Base-by-base conservation (phyloP, 2,797 vertebrate genomes). In the Vultur gryphus region DNA sequence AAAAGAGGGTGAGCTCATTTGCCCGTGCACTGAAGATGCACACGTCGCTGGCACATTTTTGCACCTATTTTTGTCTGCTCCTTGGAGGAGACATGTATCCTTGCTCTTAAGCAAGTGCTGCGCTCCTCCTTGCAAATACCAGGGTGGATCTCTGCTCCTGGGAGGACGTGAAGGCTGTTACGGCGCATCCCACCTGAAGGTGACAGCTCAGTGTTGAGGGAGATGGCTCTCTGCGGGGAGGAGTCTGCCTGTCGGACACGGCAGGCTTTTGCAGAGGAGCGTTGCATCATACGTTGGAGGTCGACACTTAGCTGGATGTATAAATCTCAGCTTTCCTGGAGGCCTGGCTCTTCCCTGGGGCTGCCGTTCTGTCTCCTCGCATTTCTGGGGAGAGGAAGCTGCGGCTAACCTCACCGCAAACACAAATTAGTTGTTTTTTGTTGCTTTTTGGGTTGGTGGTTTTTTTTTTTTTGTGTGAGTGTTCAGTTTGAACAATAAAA, bases 401-500 rank as follows among this genome's bases (percentile, higher is more conserved):
- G 49, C 0, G 0, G 76, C 75, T 84, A 84, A 85, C 80, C 71
- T 84, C 88, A 48, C 46, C 13, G 14, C 84, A 86, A 96, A 39
- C 85, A 87, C 57, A 87, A 61, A 97, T 61, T 43, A 52, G 31
- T 23, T 67, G 59, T 0, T 16, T 41, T 84, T 85, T 48, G 65
- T 78, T 91, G 86, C 26, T 6, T 69, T 70, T 76, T 20, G 52
- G 29, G 39, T 65, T 82, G 71, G 35, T 49, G 6, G 13, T 14
- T 5, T 86, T 95, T 95, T 93, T 35, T 7, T 43, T 43, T 97
- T 94, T 84, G 35, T 87, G 72, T 84, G 89, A 80, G 72, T 84
- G 89, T 82, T 97, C 95, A 71, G 79, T 91, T 87, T 71, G 93
- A 98, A 98, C 98, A 98, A 98, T 97, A 72, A 96, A 98, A 98